A percentile compares a stretch with the other conserved stretches of the same genome.
These are phyloP conservation scores for Rhodeus uyekii DNA, from an alignment of 2,797 vertebrate genomes.

Conservation along the genomic window DNA sequence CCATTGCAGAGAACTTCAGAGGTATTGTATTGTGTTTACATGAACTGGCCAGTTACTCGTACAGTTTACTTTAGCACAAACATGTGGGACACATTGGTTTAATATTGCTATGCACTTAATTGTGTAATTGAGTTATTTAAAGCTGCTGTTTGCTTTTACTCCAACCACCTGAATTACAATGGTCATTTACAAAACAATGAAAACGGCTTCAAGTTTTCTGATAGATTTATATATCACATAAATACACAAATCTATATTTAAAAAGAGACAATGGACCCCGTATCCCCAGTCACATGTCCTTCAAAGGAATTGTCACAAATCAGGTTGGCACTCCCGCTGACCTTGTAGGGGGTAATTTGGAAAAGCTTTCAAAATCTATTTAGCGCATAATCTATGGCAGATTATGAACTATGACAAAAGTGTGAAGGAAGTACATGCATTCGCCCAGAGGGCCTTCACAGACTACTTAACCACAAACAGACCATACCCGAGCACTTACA, in stretches of 20 bases:
- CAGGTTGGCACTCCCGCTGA: background rate
- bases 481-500: slow-evolving; percentile 73
- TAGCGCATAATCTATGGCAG: slow-evolving; percentile 70
- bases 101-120: slow-evolving; percentile 67
- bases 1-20: slow-evolving; percentile 62
- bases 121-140: slow-evolving; percentile 68
- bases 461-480: slow-evolving; percentile 81
- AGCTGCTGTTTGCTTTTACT: slow-evolving; percentile 68
- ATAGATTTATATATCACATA: slow-evolving; percentile 11
- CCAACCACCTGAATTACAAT: slow-evolving; percentile 57
- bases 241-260: slow-evolving; percentile 31
- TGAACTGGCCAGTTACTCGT: slow-evolving; percentile 70
- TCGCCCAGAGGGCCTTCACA: slow-evolving; percentile 70
- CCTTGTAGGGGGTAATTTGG: slow-evolving; percentile 49
- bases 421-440: slow-evolving; percentile 79
- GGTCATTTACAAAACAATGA: slow-evolving; percentile 45
- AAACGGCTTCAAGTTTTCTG: background rate
- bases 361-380: slow-evolving; percentile 52
- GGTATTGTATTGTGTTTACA: slow-evolving; percentile 71
- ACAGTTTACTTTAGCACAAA: slow-evolving; percentile 70
- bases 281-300: background rate
- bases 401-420: slow-evolving; percentile 76
- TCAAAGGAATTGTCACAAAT: background rate
- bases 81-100: slow-evolving; percentile 70
- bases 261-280: background rate